A percentile compares a stretch with the other conserved stretches of the same genome.
Evolutionary conservation across 2,888 invertebrate species (phyloP).

Genomic region (Lydus trimaculatus): DNA sequence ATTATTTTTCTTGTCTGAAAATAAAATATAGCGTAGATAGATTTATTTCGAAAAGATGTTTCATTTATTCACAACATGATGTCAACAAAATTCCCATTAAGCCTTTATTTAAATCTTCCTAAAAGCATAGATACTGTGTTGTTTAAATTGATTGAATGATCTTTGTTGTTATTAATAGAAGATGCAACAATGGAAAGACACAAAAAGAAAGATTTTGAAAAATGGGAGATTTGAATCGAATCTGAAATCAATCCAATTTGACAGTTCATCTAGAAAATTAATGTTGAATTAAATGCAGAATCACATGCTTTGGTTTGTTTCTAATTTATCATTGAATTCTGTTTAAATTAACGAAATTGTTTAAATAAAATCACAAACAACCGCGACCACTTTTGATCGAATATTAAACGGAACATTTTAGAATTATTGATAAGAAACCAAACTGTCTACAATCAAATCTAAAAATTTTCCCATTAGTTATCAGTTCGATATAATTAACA

Average conservation of each 20-base stretch:
- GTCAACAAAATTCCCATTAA: neutral
- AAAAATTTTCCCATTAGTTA: neutral
- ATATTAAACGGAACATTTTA: no score
- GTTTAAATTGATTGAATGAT: no score
- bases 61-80: neutral
- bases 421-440: neutral
- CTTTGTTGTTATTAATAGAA: neutral
- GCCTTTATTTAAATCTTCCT: neutral
- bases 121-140: neutral
- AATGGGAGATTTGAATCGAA: no score
- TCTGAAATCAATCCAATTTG: no score
- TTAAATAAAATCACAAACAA: neutral
- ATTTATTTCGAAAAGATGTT: neutral
- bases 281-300: no score
- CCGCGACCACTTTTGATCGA: neutral
- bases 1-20: no score
- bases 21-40: no score
- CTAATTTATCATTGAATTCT: no score
- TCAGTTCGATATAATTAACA: neutral
- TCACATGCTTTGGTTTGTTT: no score
- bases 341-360: neutral
- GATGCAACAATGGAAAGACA: neutral
- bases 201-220: no score
- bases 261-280: no score
- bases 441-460: neutral